These are phyloP conservation scores for Ramphastos sulfuratus DNA, from an alignment of 2,113 vertebrate genomes.

Conservation along the genomic window DNA sequence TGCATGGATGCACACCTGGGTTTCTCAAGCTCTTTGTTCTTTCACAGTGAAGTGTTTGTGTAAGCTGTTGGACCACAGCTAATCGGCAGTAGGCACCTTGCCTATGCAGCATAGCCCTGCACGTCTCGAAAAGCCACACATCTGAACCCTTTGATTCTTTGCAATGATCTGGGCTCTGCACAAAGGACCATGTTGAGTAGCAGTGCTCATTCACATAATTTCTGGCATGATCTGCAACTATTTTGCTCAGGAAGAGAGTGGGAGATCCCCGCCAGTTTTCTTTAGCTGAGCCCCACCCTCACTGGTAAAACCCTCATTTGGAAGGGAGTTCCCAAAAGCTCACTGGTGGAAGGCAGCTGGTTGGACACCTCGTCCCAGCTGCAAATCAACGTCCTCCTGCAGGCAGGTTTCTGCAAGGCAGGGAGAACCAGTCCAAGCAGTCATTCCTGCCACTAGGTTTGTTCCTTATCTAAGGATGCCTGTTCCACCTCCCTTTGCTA, in stretches of 20 bases:
- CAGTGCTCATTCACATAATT: background rate
- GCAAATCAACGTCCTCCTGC: background rate
- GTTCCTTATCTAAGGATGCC: background rate
- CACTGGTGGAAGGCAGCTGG: background rate
- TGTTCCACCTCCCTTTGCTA: background rate
- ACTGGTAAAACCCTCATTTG: background rate
- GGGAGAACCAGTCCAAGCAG: background rate
- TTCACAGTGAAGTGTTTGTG: background rate
- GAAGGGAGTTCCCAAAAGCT: background rate
- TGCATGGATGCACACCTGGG: background rate
- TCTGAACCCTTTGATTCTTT: background rate
- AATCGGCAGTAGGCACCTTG: background rate
- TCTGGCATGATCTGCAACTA: background rate
- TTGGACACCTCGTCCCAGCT: background rate
- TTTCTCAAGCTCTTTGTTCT: background rate
- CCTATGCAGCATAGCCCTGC: background rate
- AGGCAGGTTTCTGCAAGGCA: background rate
- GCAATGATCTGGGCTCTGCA: background rate
- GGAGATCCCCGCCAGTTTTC: background rate
- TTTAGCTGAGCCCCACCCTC: background rate
- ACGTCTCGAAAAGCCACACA: accelerated
- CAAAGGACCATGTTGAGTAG: background rate
- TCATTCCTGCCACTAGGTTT: background rate
- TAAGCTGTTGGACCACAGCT: background rate
- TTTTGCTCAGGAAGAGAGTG: background rate